Evolutionary conservation across 2,113 vertebrate species (phyloP).

Genomic region (Glaucidium brasilianum): DNA sequence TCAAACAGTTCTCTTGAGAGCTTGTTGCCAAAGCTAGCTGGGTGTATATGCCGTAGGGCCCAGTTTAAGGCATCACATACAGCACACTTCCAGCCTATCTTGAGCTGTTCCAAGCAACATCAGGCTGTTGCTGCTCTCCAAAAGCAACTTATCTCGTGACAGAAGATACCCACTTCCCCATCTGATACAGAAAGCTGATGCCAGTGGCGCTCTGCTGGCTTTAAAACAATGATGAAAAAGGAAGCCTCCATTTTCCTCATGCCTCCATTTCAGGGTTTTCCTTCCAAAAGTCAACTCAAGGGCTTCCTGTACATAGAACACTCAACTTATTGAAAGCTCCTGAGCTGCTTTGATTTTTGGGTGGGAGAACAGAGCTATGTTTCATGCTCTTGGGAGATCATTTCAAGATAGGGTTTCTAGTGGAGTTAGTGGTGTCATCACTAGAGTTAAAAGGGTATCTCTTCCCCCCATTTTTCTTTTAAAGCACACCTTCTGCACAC

Average conservation of each 20-base stretch:
- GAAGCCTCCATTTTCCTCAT: not conserved
- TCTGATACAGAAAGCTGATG: not conserved
- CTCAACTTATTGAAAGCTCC: not conserved
- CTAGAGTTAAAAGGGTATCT: not conserved
- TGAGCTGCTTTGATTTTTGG: not conserved
- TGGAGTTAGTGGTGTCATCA: not conserved
- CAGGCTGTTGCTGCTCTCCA: not conserved
- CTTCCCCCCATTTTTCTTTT: not conserved
- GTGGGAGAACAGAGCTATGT: not conserved
- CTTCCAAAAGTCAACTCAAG: not conserved
- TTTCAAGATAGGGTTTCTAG: not conserved
- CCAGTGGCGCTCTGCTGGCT: not conserved
- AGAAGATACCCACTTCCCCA: not conserved
- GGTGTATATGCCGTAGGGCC: not conserved
- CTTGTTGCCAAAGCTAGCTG: not conserved
- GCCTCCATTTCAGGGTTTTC: not conserved
- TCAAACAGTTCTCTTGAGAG: not conserved
- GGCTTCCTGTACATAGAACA: not conserved
- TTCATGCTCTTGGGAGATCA: not conserved
- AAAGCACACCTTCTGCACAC: not conserved
- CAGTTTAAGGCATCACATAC: not conserved
- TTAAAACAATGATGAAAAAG: not conserved
- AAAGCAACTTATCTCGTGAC: not conserved
- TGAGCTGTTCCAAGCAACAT: accelerated
- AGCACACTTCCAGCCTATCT: not conserved